Conservation (phyloP, 1,140 invertebrate genomes). For the Cyphomyrmex costatus region DNA sequence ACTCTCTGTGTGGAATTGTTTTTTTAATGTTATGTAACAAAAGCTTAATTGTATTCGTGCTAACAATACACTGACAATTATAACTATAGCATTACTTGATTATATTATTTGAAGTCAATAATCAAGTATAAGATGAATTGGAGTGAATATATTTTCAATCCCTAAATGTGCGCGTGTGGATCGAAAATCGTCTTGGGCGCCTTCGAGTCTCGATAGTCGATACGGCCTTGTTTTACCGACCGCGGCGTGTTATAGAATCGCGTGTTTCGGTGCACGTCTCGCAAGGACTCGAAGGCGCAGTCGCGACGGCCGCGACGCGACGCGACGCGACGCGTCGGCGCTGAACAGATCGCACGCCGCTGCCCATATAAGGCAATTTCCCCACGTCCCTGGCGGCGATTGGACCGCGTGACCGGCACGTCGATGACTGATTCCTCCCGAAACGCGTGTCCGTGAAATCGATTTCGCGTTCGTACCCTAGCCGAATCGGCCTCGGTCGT, state of each 20-base stretch:
- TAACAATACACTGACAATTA: background rate
- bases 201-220: background rate
- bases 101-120: background rate
- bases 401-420: constrained; percentile 80
- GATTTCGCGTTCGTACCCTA: too few species aligned
- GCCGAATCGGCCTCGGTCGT: background rate
- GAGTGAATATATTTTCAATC: background rate
- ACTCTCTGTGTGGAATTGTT: too few species aligned
- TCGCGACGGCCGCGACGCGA: too few species aligned
- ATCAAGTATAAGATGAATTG: background rate
- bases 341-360: constrained; percentile 76
- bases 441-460: constrained; percentile 40
- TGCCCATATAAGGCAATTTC: constrained; percentile 88
- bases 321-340: too few species aligned
- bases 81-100: background rate
- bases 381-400: constrained; percentile 85
- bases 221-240: constrained; percentile 12
- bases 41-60: background rate
- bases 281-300: constrained; percentile 15
- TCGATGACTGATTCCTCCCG: constrained; percentile 70
- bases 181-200: background rate
- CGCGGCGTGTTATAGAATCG: background rate
- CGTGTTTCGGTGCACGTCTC: background rate
- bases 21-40: background rate
- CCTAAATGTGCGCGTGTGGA: background rate